Evolutionary conservation across 92 coral and sea anemone species (phyloP).

Genomic region (Palythoa heliodiscus): DNA sequence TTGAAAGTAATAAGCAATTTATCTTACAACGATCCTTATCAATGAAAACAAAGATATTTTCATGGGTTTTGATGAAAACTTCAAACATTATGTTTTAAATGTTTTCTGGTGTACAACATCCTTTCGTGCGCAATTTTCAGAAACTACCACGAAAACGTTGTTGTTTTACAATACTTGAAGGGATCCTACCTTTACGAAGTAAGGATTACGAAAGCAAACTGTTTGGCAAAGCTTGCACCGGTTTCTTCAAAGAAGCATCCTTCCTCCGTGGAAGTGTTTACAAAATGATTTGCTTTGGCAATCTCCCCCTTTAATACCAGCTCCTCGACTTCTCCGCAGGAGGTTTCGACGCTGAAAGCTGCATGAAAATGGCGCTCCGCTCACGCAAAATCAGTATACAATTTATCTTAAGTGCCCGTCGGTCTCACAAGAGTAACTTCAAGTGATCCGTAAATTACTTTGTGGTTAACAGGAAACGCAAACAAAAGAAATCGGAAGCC

Average conservation of each 20-base stretch:
- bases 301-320: neutral
- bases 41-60: too few species aligned
- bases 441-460: constrained; percentile 11
- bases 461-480: neutral
- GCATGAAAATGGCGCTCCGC: neutral
- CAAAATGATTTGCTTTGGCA: neutral
- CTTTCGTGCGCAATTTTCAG: neutral
- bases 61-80: too few species aligned
- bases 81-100: too few species aligned
- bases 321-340: neutral
- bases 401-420: neutral
- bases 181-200: neutral
- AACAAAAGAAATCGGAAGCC: neutral
- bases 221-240: neutral
- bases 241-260: neutral
- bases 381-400: neutral
- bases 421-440: neutral
- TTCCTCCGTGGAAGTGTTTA: neutral
- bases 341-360: neutral
- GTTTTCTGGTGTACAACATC: too few species aligned
- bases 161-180: neutral
- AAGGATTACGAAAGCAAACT: neutral
- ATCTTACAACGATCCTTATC: neutral
- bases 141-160: neutral
- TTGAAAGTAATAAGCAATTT: neutral